phyloP scores from a whole-genome alignment of 2,113 vertebrate species.

The Epinephelus cyanopodus region DNA sequence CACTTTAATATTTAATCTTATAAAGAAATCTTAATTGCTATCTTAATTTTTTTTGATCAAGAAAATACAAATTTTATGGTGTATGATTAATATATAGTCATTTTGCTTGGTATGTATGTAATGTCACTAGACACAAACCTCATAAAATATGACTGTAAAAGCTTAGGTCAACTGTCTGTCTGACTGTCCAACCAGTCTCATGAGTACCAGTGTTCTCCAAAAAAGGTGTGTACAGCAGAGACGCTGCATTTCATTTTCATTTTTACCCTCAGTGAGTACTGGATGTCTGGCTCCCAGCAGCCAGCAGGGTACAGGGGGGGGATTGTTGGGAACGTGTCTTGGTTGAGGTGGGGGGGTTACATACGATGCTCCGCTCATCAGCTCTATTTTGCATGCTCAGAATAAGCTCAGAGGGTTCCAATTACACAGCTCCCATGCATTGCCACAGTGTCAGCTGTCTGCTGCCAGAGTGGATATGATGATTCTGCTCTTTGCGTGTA shows the following conservation, averaged over 20 bases:
- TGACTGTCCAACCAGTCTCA: slow-evolving; percentile 50
- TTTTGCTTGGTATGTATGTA: background rate
- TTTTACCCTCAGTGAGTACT: slow-evolving; percentile 70
- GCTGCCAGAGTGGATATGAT: slow-evolving; percentile 78
- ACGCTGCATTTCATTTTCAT: slow-evolving; percentile 73
- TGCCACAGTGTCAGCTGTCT: slow-evolving; percentile 83
- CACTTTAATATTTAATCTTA: too few species aligned
- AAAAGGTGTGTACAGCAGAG: slow-evolving; percentile 70
- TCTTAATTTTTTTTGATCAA: too few species aligned
- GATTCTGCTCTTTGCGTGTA: slow-evolving; percentile 84
- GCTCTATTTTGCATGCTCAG: slow-evolving; percentile 79
- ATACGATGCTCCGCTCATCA: slow-evolving; percentile 75
- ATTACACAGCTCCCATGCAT: slow-evolving; percentile 84
- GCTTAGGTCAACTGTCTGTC: slow-evolving; percentile 32
- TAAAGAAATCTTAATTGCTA: too few species aligned
- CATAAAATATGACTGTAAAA: slow-evolving; percentile 34
- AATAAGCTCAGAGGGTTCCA: slow-evolving; percentile 82
- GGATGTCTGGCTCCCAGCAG: slow-evolving; percentile 49
- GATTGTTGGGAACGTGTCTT: slow-evolving; percentile 44
- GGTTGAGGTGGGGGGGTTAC: slow-evolving; percentile 51
- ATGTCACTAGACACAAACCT: slow-evolving; percentile 14
- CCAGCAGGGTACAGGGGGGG: slow-evolving; percentile 58
- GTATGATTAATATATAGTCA: background rate
- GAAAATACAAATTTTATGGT: too few species aligned
- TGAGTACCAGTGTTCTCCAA: slow-evolving; percentile 69